phyloP scores from a whole-genome alignment of 2,797 vertebrate genomes.

The Sebastes ruberrimus region DNA sequence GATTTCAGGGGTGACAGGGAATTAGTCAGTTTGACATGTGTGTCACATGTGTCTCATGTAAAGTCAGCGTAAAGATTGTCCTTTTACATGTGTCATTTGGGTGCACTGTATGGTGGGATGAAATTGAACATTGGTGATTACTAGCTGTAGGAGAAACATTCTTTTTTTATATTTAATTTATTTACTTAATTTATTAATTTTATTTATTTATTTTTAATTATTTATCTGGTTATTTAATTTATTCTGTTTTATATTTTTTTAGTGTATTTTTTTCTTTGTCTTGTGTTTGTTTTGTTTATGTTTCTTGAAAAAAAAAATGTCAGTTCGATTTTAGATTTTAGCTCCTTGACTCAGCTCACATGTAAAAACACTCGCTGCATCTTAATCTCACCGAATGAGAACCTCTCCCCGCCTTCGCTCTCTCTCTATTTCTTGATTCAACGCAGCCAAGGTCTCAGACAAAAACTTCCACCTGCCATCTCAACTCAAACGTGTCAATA shows the following conservation, averaged over 20 bases:
- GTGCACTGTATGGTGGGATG: neutral
- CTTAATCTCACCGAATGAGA: neutral
- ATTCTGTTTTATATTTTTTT: neutral
- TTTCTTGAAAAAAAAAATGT: too few relatives aligned
- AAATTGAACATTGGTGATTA: neutral
- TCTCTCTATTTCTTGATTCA: conserved; percentile 17
- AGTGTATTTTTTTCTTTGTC: neutral
- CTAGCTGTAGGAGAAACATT: neutral
- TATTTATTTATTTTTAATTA: too few relatives aligned
- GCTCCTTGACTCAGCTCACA: neutral
- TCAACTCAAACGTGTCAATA: conserved; percentile 50
- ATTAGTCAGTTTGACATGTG: neutral
- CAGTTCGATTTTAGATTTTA: too few relatives aligned
- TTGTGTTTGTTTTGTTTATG: neutral
- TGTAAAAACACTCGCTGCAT: neutral
- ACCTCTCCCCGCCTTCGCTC: neutral
- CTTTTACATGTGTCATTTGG: neutral
- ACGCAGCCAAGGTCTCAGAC: conserved; percentile 35
- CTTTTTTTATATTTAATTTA: too few relatives aligned
- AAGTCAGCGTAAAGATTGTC: neutral
- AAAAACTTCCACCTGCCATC: conserved; percentile 10
- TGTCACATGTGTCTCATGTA: neutral
- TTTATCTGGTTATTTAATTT: too few relatives aligned
- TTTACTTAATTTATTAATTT: too few relatives aligned
- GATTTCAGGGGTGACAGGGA: neutral